These are phyloP conservation scores for Hippoglossus hippoglossus DNA, from an alignment of 2,797 vertebrate species.

Conservation along the genomic window DNA sequence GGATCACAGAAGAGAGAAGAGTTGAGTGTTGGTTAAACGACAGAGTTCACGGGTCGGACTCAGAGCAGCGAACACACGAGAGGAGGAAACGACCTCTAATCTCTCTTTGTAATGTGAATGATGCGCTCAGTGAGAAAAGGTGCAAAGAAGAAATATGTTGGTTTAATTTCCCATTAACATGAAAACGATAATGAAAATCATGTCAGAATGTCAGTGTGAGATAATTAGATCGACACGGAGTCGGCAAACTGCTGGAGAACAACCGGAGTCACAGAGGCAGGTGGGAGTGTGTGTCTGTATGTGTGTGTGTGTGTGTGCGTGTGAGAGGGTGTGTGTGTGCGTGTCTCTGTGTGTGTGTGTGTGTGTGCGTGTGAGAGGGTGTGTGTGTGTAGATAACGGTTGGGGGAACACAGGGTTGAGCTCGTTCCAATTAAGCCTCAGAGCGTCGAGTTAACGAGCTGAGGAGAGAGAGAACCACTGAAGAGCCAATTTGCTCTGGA, in stretches of 20 bases:
- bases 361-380: slow-evolving; percentile 26
- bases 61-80: too few relatives aligned
- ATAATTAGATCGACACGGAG: slow-evolving; percentile 43
- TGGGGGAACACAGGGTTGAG: slow-evolving; percentile 33
- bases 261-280: slow-evolving; percentile 8
- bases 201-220: slow-evolving; percentile 17
- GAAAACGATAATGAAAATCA: slow-evolving; percentile 32
- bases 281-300: slow-evolving; percentile 1
- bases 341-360: slow-evolving; percentile 2
- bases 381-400: slow-evolving; percentile 34
- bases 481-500: slow-evolving; percentile 63
- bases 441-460: slow-evolving; percentile 69
- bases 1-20: too few relatives aligned
- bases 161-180: not conserved
- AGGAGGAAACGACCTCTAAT: too few relatives aligned
- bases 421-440: slow-evolving; percentile 72
- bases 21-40: too few relatives aligned
- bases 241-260: not conserved
- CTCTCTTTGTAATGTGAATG: too few relatives aligned
- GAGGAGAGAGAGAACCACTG: slow-evolving; percentile 59
- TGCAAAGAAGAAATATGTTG: not conserved
- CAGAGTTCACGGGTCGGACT: too few relatives aligned
- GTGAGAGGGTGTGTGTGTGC: slow-evolving; percentile 19
- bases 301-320: slow-evolving; percentile 18
- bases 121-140: not conserved